Evolutionary conservation across 2,113 vertebrate genomes (phyloP).

Genomic region (Ascaphus truei): DNA sequence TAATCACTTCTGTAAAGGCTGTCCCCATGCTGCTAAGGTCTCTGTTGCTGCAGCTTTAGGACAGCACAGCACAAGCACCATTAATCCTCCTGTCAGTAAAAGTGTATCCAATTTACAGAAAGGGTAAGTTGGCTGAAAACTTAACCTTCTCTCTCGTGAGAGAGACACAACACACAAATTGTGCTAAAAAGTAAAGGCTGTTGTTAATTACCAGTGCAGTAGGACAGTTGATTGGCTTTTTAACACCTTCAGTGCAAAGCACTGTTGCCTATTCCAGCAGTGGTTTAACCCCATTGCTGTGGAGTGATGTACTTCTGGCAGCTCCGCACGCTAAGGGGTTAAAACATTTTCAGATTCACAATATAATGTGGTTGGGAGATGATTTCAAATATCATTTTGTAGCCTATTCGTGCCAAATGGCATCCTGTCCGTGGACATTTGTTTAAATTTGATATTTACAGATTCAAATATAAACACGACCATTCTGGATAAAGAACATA

Average conservation of each 20-base stretch:
- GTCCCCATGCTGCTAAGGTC: not conserved
- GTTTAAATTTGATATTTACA: no score
- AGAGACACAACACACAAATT: constrained; percentile 10
- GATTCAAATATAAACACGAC: no score
- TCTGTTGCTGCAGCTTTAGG: not conserved
- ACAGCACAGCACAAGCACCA: not conserved
- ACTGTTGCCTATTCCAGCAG: not conserved
- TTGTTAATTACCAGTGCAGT: not conserved
- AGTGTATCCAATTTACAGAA: constrained; percentile 29
- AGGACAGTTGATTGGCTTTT: not conserved
- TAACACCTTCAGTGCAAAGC: not conserved
- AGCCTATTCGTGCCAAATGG: no score
- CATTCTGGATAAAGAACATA: no score
- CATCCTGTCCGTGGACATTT: no score
- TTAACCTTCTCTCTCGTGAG: not conserved
- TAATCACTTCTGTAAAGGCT: constrained; percentile 32
- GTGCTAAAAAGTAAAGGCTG: constrained; percentile 4
- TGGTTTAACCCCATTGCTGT: no score
- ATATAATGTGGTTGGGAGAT: no score
- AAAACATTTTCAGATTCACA: no score
- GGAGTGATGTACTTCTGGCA: no score
- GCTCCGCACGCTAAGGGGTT: no score
- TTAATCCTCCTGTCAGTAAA: constrained; percentile 5
- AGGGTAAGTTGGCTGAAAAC: constrained; percentile 18
- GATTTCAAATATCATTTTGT: no score